Conservation (phyloP, 2,888 invertebrate species). For the Cataglyphis cursor region DNA sequence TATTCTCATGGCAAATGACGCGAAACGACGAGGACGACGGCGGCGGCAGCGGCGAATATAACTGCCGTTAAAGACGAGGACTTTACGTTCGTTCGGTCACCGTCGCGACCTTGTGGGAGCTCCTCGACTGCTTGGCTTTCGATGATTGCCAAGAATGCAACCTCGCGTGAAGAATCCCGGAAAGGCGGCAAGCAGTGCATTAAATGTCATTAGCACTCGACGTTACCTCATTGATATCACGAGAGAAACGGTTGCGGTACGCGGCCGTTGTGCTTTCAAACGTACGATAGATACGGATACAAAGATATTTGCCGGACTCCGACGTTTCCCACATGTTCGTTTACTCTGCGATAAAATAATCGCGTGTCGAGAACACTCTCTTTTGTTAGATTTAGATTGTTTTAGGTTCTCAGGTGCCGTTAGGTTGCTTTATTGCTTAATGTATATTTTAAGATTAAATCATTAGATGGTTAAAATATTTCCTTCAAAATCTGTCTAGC, state of each 20-base stretch:
- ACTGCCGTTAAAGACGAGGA: slow-evolving; percentile 30
- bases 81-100: slow-evolving; percentile 9
- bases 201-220: slow-evolving; percentile 45
- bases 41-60: slow-evolving; percentile 25
- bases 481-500: background rate
- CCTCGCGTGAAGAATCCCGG: slow-evolving; percentile 48
- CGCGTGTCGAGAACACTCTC: background rate
- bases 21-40: slow-evolving; percentile 60
- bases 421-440: background rate
- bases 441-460: slow-evolving; percentile 4
- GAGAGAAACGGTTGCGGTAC: slow-evolving; percentile 32
- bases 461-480: slow-evolving; percentile 5
- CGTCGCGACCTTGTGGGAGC: slow-evolving; percentile 32
- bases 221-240: slow-evolving; percentile 47
- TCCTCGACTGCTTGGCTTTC: slow-evolving; percentile 17
- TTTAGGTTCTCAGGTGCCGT: slow-evolving; percentile 22
- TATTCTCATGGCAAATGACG: slow-evolving; percentile 73
- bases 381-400: background rate
- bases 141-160: slow-evolving; percentile 44
- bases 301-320: slow-evolving; percentile 11
- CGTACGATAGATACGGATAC: slow-evolving; percentile 6
- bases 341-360: slow-evolving; percentile 27
- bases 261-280: slow-evolving; percentile 20
- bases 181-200: slow-evolving; percentile 40
- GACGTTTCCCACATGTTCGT: slow-evolving; percentile 37